These are phyloP conservation scores for Pipistrellus pipistrellus DNA, from an alignment of 2,797 vertebrate genomes.

Conservation along the genomic window DNA sequence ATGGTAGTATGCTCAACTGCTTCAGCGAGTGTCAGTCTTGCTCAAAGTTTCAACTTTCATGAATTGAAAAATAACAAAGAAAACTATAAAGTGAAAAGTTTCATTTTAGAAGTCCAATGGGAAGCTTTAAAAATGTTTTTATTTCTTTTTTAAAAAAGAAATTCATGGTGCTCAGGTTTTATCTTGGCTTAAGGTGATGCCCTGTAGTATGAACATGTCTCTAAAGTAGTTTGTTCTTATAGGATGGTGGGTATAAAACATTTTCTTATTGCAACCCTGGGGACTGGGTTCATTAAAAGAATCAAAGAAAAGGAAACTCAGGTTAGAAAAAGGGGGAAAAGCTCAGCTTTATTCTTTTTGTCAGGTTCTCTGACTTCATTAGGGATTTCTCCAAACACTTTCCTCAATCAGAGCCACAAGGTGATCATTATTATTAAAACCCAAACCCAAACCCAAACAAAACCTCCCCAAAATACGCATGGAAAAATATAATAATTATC, in stretches of 20 bases:
- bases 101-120: conserved; percentile 51
- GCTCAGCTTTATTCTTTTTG: background rate
- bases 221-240: conserved; percentile 67
- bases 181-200: conserved; percentile 58
- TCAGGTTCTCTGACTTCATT: conserved; percentile 15
- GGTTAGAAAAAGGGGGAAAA: conserved; percentile 51
- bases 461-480: background rate
- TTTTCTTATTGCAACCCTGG: conserved; percentile 65
- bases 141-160: background rate
- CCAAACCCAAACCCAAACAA: background rate
- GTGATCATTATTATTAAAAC: background rate
- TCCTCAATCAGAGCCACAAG: background rate
- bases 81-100: conserved; percentile 52
- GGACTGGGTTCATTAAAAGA: conserved; percentile 68
- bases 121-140: background rate
- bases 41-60: conserved; percentile 67
- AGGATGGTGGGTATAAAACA: conserved; percentile 47
- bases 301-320: conserved; percentile 76
- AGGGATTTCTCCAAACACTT: conserved; percentile 36
- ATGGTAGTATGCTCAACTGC: conserved; percentile 48
- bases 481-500: conserved; percentile 8
- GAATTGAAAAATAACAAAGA: conserved; percentile 64
- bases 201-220: conserved; percentile 68
- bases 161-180: conserved; percentile 24
- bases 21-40: conserved; percentile 35